Percentiles rank a stretch among this genome's conserved stretches.
Conservation (phyloP, 2,888 invertebrate genomes). For the Microctonus aethiopoides region DNA sequence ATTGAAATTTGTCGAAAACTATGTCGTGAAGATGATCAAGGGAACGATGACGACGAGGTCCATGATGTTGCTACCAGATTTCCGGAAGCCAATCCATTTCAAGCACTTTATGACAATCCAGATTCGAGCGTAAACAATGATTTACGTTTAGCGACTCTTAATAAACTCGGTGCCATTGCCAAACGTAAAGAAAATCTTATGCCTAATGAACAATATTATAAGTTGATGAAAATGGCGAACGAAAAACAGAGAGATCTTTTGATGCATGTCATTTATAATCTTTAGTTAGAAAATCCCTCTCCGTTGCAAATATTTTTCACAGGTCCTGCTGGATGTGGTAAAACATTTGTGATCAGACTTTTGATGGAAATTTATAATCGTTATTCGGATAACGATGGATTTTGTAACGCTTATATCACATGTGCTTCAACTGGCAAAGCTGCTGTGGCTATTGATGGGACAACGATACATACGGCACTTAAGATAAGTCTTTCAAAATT, state of each 20-base stretch:
- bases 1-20: slow-evolving; percentile 33
- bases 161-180: slow-evolving; percentile 47
- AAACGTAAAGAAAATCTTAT: slow-evolving; percentile 49
- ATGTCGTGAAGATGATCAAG: slow-evolving; percentile 25
- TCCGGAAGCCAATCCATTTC: slow-evolving; percentile 43
- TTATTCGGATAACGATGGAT: no score
- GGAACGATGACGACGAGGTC: slow-evolving; percentile 35
- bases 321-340: no score
- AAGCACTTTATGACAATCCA: slow-evolving; percentile 42
- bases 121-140: slow-evolving; percentile 43
- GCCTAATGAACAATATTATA: slow-evolving; percentile 39
- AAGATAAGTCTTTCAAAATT: no score
- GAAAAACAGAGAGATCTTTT: slow-evolving; percentile 42
- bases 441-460: no score
- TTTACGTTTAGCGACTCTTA: slow-evolving; percentile 44
- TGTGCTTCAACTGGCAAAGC: no score
- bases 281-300: no score
- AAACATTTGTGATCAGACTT: no score
- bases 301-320: no score
- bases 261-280: no score
- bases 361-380: no score
- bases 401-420: no score
- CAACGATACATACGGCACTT: no score
- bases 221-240: slow-evolving; percentile 44
- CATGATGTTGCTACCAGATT: slow-evolving; percentile 30